phyloP scores from a whole-genome alignment of 2,888 invertebrate genomes.

The Caenorhabditis sinica region DNA sequence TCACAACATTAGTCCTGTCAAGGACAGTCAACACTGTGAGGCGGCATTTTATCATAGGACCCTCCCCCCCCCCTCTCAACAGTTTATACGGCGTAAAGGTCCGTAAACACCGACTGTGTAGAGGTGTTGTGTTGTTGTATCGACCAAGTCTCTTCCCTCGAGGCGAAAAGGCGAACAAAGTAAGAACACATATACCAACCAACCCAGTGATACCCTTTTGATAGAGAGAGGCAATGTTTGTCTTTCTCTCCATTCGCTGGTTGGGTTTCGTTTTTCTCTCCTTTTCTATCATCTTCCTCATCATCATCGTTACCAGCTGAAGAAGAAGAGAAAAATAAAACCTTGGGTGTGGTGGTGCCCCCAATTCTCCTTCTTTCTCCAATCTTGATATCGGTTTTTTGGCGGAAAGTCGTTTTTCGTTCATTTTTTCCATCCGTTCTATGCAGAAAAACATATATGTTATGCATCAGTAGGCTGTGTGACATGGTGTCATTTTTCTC shows the following conservation, averaged over 20 bases:
- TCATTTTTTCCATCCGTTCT: neutral
- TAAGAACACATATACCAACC: no score
- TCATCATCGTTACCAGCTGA: neutral
- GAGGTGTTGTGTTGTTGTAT: no score
- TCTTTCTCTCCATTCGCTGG: neutral
- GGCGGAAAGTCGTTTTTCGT: neutral
- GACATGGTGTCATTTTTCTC: conserved; percentile 22
- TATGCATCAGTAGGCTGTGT: conserved; percentile 42
- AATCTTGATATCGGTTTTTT: conserved; percentile 34
- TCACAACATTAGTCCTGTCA: conserved; percentile 24
- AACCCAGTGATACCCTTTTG: neutral
- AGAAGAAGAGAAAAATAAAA: no score
- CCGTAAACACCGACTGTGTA: no score
- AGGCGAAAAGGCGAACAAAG: no score
- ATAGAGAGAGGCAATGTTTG: conserved; percentile 43
- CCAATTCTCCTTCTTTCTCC: conserved; percentile 30
- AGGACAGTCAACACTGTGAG: neutral
- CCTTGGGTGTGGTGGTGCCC: conserved; percentile 8
- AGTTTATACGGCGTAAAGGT: no score
- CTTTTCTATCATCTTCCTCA: neutral
- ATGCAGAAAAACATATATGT: conserved; percentile 19
- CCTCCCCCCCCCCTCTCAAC: no score
- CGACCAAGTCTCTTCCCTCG: no score
- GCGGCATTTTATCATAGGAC: conserved; percentile 1
- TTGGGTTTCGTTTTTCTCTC: neutral